phyloP scores from a whole-genome alignment of 1,140 invertebrate species.

The Lasioglossum baleicum region DNA sequence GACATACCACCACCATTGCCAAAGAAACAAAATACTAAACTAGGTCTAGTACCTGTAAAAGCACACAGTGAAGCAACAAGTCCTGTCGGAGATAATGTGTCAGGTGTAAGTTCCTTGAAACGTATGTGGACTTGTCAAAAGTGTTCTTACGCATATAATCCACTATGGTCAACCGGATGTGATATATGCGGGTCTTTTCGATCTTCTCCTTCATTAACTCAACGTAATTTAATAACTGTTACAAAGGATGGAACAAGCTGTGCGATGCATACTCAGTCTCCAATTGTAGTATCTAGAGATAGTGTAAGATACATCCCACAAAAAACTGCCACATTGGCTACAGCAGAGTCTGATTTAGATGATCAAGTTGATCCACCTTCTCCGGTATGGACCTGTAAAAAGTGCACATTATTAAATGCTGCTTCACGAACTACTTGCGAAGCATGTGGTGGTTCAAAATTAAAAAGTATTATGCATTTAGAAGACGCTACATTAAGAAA shows the following conservation, averaged over 20 bases:
- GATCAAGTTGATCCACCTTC: conserved; percentile 71
- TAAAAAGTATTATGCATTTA: conserved; percentile 83
- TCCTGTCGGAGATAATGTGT: conserved; percentile 65
- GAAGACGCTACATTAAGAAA: conserved; percentile 86
- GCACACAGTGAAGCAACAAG: conserved; percentile 77
- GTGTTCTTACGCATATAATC: conserved; percentile 93
- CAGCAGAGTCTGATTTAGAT: conserved; percentile 73
- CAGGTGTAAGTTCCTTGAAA: conserved; percentile 76
- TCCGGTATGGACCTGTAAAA: conserved; percentile 91
- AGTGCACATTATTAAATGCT: conserved; percentile 92
- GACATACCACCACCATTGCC: conserved; percentile 77
- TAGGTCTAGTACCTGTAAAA: conserved; percentile 67
- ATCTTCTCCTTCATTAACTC: conserved; percentile 83
- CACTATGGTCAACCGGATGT: conserved; percentile 87
- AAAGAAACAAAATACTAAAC: conserved; percentile 75
- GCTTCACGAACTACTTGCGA: conserved; percentile 85
- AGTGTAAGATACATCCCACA: conserved; percentile 79
- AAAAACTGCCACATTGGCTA: conserved; percentile 78
- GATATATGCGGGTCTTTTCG: conserved; percentile 88
- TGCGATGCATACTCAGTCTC: conserved; percentile 69
- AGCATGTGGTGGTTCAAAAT: conserved; percentile 90
- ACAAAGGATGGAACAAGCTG: conserved; percentile 80
- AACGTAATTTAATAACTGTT: conserved; percentile 85
- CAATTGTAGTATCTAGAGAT: conserved; percentile 75
- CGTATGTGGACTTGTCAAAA: conserved; percentile 93